These are phyloP conservation scores for Holothuria glaberrima DNA, from an alignment of 35 echinoderm and acorn worm species.

Conservation along the genomic window DNA sequence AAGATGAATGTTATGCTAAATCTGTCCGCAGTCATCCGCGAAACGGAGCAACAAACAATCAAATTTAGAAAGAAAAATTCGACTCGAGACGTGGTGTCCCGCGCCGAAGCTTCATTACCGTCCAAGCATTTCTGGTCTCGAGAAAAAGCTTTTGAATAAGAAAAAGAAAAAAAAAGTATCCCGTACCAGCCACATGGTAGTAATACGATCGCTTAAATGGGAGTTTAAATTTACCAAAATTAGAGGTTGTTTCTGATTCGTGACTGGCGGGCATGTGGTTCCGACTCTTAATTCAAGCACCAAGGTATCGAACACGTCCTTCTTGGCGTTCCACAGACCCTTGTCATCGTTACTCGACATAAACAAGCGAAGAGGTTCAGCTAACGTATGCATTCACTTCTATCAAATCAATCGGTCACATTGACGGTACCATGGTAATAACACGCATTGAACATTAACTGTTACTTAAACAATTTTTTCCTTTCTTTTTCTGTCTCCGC, in stretches of 20 bases:
- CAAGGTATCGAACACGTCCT: constrained; percentile 22
- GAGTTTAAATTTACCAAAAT: constrained; percentile 41
- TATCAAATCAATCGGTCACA: constrained; percentile 16
- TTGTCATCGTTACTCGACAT: constrained; percentile 17
- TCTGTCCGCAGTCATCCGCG: constrained; percentile 20
- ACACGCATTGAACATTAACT: constrained; percentile 41
- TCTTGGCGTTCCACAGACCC: constrained; percentile 3
- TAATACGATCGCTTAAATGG: constrained; percentile 41
- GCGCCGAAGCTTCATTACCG: too few species aligned
- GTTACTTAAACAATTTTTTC: constrained; percentile 37
- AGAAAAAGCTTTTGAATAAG: not conserved
- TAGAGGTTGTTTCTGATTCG: constrained; percentile 5
- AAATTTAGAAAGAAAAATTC: constrained; percentile 11
- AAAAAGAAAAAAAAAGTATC: not conserved
- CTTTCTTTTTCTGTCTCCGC: not conserved
- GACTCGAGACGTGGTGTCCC: not conserved
- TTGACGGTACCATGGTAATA: constrained; percentile 42
- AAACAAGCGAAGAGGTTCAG: constrained; percentile 9
- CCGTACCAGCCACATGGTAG: constrained; percentile 31
- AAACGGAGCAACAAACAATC: not conserved
- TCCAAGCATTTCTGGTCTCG: too few species aligned
- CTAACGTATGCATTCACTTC: not conserved
- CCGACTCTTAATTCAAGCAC: constrained; percentile 17
- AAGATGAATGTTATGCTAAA: constrained; percentile 19
- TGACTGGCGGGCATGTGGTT: constrained; percentile 30